Conservation (phyloP, 2,113 vertebrate genomes). For the Pimephales promelas region DNA sequence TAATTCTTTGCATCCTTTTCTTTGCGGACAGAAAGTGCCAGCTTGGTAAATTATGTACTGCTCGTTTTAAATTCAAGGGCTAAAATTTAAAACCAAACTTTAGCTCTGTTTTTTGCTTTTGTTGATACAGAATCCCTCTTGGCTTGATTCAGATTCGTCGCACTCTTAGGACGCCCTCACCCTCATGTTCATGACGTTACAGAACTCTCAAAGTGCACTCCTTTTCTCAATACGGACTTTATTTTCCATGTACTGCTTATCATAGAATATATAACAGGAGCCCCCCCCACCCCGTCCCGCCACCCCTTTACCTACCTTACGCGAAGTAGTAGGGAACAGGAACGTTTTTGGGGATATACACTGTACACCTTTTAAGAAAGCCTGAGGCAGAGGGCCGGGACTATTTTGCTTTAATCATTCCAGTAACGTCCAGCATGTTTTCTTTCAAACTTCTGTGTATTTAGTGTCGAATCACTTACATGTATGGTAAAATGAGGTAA, state of each 20-base stretch:
- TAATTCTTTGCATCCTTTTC: neutral
- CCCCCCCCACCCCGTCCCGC: conserved; percentile 22
- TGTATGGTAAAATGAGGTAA: conserved; percentile 56
- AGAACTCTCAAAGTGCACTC: conserved; percentile 18
- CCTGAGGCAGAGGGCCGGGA: conserved; percentile 40
- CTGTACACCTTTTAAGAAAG: conserved; percentile 33
- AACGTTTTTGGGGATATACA: conserved; percentile 33
- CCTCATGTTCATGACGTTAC: conserved; percentile 15
- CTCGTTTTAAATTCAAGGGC: conserved; percentile 47
- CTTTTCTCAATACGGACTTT: conserved; percentile 18
- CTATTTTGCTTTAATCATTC: conserved; percentile 47
- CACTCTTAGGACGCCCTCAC: conserved; percentile 18
- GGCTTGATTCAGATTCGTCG: neutral
- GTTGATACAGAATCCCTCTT: conserved; percentile 5
- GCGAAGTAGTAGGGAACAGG: conserved; percentile 39
- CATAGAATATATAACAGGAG: conserved; percentile 39
- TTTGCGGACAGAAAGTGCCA: conserved; percentile 15
- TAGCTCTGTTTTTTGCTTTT: conserved; percentile 29
- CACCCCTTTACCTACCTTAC: neutral
- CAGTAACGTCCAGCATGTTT: conserved; percentile 66
- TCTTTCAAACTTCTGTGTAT: conserved; percentile 52
- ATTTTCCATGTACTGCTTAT: conserved; percentile 25
- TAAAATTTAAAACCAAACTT: conserved; percentile 48
- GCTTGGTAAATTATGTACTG: neutral
- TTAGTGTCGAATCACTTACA: conserved; percentile 52